Evolutionary conservation across 2,113 vertebrate genomes (phyloP), one percentile per base, ranked within the genome.

Genomic region (Leptosomus discolor): DNA sequence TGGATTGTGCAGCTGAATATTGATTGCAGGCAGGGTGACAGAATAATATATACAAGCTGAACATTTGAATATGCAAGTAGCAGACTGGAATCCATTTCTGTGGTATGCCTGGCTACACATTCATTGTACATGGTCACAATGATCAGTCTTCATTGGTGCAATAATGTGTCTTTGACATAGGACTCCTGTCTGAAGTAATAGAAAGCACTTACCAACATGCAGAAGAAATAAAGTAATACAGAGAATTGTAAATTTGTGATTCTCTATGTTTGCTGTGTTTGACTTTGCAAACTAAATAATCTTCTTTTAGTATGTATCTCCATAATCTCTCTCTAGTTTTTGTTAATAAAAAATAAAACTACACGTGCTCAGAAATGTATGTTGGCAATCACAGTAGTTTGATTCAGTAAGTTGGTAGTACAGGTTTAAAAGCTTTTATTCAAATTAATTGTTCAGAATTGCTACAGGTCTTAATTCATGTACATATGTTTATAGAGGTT

Each of bases 1-100:
- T 51, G 68, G 34, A n/a, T 78, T 95, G 43, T 96, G 88, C 36
- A 53, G 51, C 48, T 94, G 85, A 89, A 86, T 94, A 82, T 67
- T 94, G 68, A 75, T 94, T 81, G 32, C 48, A 60, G 56, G 8
- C 48, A 70, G 43, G 29, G 20, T 68, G 65, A 60, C 68, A 86
- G 75, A 78, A 86, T 37, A 90, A 85, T 71, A 53, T 43, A 67
- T 73, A 60, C 43, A 70, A 91, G 22, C 37, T 56, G 56, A 80
- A 39, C 0, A 2, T 75, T 91, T 95, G 83, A 91, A 92, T 92
- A 91, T 84, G 46, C 76, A 78, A 78, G 32, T 74, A 84, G 46
- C 64, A 94, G 39, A 26, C 65, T 89, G 77, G 46, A 84, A 92
- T 91, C 60, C 48, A 53, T 91, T 92, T 91, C 77, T 15, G 0